Evolutionary conservation across 2,113 vertebrate species (phyloP), one percentile per base, ranked within the genome.

Genomic region (Crotalus helleri): DNA sequence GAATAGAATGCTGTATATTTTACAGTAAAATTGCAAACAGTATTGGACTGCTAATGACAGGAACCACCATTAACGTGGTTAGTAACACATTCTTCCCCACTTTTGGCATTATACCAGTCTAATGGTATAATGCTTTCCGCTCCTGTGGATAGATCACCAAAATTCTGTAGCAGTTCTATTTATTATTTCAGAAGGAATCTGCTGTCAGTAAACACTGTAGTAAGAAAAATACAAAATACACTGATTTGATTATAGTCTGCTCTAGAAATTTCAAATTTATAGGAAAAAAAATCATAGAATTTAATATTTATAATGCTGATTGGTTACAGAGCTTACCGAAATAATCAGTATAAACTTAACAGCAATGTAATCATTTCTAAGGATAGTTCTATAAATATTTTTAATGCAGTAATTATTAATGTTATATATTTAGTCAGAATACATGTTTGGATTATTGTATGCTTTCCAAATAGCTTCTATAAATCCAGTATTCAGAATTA

Each of bases 311-410:
- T 74, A 23, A 69, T 23, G 90, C 3, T 10, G 0, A 0, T 57
- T 54, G 85, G 33, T 85, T 4, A 0, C 87, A 15, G 94, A 93
- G 51, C 88, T 91, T 93, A 51, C 92, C 95, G 91, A 94, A 49
- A 57, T 97, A 97, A 86, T 93, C 97, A 98, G 97, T 98, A 95
- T 98, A 2, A 46, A 88, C 61, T 33, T 21, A 51, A 94, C 93
- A 92, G 97, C 96, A 95, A 92, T 95, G 96, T 95, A 85, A 91
- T 86, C 93, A 24, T 87, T 55, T 93, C 61, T 88, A 91, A 92
- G 91, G 89, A 91, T 86, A 93, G 89, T 93, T 69, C 92, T 94
- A 87, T 94, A 87, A 93, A 91, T 92, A 39, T 0, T 88, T 85
- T 91, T 92, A 29, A 58, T 29, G 46, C 85, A 53, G 21, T 87